These are phyloP conservation scores for Punctoribates punctum DNA, from an alignment of 2,888 invertebrate species.

Conservation along the genomic window DNA sequence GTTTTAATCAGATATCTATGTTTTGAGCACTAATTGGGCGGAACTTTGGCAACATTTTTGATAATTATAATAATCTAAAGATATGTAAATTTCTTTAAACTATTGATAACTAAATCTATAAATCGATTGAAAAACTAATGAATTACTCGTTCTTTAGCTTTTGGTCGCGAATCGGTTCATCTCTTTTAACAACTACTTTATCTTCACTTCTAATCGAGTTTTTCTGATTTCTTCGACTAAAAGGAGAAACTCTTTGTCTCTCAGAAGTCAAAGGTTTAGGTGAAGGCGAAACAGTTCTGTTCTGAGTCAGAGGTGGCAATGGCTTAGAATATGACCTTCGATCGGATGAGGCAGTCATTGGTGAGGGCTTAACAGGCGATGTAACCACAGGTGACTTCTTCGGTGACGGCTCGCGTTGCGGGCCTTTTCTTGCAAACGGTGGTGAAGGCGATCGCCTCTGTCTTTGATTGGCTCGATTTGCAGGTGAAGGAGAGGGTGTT, in stretches of 20 bases:
- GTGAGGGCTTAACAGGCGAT: constrained; percentile 4
- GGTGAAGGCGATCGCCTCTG: not conserved
- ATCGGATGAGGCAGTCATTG: constrained; percentile 20
- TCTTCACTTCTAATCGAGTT: not conserved
- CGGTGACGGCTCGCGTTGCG: not conserved
- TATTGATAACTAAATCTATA: not conserved
- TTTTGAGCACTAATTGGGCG: too few species aligned
- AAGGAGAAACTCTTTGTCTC: not conserved
- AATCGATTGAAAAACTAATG: not conserved
- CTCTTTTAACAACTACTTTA: not conserved
- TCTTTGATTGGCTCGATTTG: not conserved
- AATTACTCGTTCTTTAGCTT: constrained; percentile 1
- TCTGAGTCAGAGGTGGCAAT: not conserved
- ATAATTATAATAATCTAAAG: too few species aligned
- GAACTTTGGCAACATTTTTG: too few species aligned
- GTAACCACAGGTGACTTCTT: not conserved
- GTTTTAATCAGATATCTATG: too few species aligned
- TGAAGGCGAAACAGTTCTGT: not conserved
- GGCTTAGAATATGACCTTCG: constrained; percentile 16
- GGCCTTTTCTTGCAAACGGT: not conserved
- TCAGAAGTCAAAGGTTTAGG: not conserved
- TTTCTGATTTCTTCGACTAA: not conserved
- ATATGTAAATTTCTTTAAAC: not conserved
- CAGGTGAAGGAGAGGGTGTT: not conserved
- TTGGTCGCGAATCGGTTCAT: not conserved